Evolutionary conservation across 1,140 invertebrate species (phyloP), one percentile per base, ranked within the genome.

Genomic region (Ostrea edulis): DNA sequence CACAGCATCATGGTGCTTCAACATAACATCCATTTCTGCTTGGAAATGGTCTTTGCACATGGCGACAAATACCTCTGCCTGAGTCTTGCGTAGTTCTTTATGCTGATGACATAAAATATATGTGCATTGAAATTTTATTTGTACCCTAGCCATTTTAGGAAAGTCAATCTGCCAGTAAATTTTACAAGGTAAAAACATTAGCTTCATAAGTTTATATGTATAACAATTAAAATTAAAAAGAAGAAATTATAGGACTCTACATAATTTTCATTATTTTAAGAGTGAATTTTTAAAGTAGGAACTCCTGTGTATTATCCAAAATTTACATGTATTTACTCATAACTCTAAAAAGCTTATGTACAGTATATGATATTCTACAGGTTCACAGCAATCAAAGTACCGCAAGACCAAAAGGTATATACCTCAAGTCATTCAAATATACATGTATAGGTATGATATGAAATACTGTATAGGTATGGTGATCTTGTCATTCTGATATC

Each of bases 1-100:
- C 5, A 96, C 90, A 85, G 96, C 95, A 87, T 98, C 97, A 93
- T 98, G 97, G 93, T 98, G 98, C 92, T 97, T 97, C 93, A 98
- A 96, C 65, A 97, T 96, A 53, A 98, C 93, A 90, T 98, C 97
- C 29, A 97, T 96, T 94, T 98, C 98, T 82, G 97, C 96, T 54
- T 96, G 94, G 0, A 97, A 96, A 82, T 97, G 97, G 83, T 97
- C 97, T 52, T 96, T 96, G 91, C 96, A 96, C 22, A 97, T 95
- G 0, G 96, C 95, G 20, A 97, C 94, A 91, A 97, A 94, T 22
- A 96, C 95, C 88, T 97, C 96, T 20, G 97, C 97, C 88, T 97
- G 97, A 90, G 96, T 97, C 89, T 96, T 90, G 85, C 94, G 93
- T 85, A 95, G 90, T 89, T 95, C 95, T 87, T 95, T 92, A 52